Percentiles rank a stretch among this genome's conserved stretches.
These are phyloP conservation scores for Drosophila rellima DNA, from an alignment of 2,888 invertebrate species.

Conservation along the genomic window DNA sequence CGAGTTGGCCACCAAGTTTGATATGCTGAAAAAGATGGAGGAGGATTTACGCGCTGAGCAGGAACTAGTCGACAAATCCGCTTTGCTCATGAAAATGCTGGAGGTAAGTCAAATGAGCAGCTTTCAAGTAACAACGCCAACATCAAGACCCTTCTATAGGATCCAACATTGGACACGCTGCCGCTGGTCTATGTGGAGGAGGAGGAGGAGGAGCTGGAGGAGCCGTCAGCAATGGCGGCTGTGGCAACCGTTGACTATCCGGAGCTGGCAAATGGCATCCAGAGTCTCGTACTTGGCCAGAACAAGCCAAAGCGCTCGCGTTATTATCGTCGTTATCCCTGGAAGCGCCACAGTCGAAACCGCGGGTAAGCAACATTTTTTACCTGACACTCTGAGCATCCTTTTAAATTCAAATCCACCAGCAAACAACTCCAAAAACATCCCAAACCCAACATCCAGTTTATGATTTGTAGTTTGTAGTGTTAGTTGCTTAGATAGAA, in stretches of 20 bases:
- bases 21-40: conserved; percentile 82
- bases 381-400: background rate
- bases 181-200: conserved; percentile 85
- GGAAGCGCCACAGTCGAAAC: conserved; percentile 88
- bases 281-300: conserved; percentile 49
- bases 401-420: conserved; percentile 18
- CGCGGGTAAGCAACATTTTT: conserved; percentile 79
- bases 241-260: conserved; percentile 53
- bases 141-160: conserved; percentile 56
- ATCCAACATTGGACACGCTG: conserved; percentile 83
- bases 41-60: conserved; percentile 84
- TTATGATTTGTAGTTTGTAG: conserved; percentile 53
- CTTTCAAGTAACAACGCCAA: background rate
- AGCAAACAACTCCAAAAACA: conserved; percentile 12
- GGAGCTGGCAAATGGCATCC: conserved; percentile 53
- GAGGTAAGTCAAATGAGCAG: conserved; percentile 76
- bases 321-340: conserved; percentile 88
- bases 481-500: conserved; percentile 15
- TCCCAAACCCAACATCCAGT: background rate
- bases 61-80: conserved; percentile 85
- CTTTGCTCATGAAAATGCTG: conserved; percentile 84
- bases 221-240: conserved; percentile 43
- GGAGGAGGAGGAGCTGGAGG: conserved; percentile 75
- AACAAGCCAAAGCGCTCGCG: conserved; percentile 86
- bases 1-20: conserved; percentile 81